Base-by-base conservation (phyloP, 2,113 vertebrate species). In the Labrus mixtus region DNA sequence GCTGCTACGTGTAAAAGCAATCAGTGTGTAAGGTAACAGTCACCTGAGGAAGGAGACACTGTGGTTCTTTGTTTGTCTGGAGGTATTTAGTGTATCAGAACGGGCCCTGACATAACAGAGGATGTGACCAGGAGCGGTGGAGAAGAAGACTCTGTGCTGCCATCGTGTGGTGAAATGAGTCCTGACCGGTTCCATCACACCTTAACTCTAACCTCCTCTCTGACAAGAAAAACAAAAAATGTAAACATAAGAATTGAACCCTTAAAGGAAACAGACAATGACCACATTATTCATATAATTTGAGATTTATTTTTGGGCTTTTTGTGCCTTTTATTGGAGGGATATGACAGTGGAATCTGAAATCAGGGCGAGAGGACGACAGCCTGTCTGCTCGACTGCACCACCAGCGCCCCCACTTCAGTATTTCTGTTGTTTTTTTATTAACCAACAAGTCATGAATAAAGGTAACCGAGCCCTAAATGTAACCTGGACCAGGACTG, bases 141-240 rank as follows among this genome's bases (percentile, higher is more conserved):
- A 6, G 33, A 22, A 8, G n/a, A 45, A 56, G 45, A 76, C 81
- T 57, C 83, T 73, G 4, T 64, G 56, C 73, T 79, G 87, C 89
- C 89, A 74, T 54, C 87, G 5, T 68, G 89, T 90, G 91, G 91
- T 13, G 10, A 43, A 61, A 25, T 0, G 25, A 16, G 43, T 41
- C 39, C 51, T 45, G 1, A 17, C 45, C 17, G 45, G 13, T 36
- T 45, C 2, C 22, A n/a, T 15, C 29, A 2, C 72, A 46, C 1
- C 53, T 37, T 0, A 23, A 56, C 50, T 45, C 69, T 33, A 6
- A 11, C 22, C 22, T 61, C 22, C 36, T 15, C 50, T 36, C 7
- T 20, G 20, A 59, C 8, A 0, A 29, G 16, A 11, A 19, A 58
- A 33, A 23, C 23, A 46, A 33, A 12, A 48, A 23, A 16, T 6